Evolutionary conservation across 1,140 invertebrate genomes (phyloP).

Genomic region (Acromyrmex charruanus): DNA sequence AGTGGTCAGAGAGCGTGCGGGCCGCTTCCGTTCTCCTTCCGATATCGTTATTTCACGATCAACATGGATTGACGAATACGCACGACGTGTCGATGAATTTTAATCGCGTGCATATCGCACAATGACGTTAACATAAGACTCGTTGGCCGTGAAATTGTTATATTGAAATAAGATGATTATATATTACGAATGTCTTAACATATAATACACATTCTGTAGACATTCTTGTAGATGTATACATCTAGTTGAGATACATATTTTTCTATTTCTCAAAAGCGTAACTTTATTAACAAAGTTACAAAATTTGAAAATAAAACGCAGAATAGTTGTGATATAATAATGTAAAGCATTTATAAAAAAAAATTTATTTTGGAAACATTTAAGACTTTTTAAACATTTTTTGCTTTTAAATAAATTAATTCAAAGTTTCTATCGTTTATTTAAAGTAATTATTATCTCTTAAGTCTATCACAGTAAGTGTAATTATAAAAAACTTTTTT

Average conservation of each 20-base stretch:
- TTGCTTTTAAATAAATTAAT: not conserved
- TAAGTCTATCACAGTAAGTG: not conserved
- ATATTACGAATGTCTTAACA: not conserved
- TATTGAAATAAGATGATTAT: not conserved
- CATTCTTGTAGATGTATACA: not conserved
- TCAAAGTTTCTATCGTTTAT: not conserved
- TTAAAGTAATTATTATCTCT: not conserved
- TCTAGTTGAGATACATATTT: not conserved
- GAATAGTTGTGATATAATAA: not conserved
- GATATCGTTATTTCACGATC: slow-evolving; percentile 68
- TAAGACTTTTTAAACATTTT: not conserved
- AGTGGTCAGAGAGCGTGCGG: slow-evolving; percentile 44
- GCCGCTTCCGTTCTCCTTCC: slow-evolving; percentile 32
- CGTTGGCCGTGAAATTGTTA: slow-evolving; percentile 61
- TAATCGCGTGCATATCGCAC: slow-evolving; percentile 21
- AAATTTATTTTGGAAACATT: not conserved
- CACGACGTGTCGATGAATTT: slow-evolving; percentile 50
- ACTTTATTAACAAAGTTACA: not conserved
- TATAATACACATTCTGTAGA: not conserved
- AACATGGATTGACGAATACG: slow-evolving; percentile 63
- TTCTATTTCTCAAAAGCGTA: not conserved
- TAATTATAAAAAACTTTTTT: not conserved
- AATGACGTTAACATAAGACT: slow-evolving; percentile 40
- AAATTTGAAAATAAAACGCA: not conserved
- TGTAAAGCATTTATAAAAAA: not conserved